Percentiles rank a stretch among this genome's conserved stretches.
Evolutionary conservation across 64 coral and sea anemone species (phyloP).

Genomic region (Cladopsammia gracilis): DNA sequence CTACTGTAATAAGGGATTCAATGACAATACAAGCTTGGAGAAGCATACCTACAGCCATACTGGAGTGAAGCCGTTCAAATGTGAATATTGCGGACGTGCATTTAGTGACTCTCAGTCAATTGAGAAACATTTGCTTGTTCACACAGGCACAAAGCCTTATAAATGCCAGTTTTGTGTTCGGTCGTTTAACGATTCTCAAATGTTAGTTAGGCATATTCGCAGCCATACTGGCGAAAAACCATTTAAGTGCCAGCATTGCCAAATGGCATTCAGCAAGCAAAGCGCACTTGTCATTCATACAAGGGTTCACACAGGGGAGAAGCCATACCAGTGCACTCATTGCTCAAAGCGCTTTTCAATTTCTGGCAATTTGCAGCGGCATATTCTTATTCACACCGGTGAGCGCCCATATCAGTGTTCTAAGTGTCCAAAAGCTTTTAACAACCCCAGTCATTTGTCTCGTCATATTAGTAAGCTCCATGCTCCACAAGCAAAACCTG

Average conservation of each 20-base stretch:
- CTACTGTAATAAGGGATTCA: conserved; percentile 90
- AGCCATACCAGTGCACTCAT: conserved; percentile 93
- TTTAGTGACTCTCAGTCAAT: conserved; percentile 97
- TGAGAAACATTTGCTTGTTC: conserved; percentile 94
- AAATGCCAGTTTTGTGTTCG: conserved; percentile 96
- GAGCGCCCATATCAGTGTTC: conserved; percentile 93
- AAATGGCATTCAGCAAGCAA: conserved; percentile 99
- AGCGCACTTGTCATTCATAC: conserved; percentile 98
- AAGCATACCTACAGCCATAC: conserved; percentile 94
- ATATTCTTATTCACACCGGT: conserved; percentile 97
- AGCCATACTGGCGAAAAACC: conserved; percentile 97
- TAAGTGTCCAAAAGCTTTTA: conserved; percentile 95
- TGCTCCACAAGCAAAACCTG: conserved; percentile 63
- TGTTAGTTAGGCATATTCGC: conserved; percentile 91
- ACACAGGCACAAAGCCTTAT: conserved; percentile 91
- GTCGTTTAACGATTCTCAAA: conserved; percentile 96
- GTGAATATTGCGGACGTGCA: conserved; percentile 93
- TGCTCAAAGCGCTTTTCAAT: conserved; percentile 97
- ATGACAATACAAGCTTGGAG: conserved; percentile 83
- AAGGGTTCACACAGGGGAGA: conserved; percentile 96
- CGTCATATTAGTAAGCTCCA: conserved; percentile 97
- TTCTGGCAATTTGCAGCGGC: conserved; percentile 95
- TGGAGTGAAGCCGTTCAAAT: conserved; percentile 95
- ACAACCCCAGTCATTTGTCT: conserved; percentile 98
- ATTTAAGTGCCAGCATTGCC: conserved; percentile 92